phyloP scores from a whole-genome alignment of 2,888 invertebrate genomes.

The Dioctria linearis region DNA sequence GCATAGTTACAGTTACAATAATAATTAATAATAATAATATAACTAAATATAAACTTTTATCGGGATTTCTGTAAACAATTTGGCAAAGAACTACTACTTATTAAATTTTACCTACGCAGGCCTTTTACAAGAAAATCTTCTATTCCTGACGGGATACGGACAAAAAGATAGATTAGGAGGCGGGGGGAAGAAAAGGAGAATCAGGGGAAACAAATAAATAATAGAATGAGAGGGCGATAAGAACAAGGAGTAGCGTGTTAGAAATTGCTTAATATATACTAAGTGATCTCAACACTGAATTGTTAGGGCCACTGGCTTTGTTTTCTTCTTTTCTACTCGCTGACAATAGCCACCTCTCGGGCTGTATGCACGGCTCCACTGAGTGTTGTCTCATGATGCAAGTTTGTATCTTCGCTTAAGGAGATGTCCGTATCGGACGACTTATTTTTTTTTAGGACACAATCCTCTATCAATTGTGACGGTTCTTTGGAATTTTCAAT shows the following conservation, averaged over 20 bases:
- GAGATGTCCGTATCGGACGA: slow-evolving; percentile 50
- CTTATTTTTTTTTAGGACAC: slow-evolving; percentile 56
- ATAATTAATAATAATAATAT: slow-evolving; percentile 1
- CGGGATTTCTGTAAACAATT: slow-evolving; percentile 14
- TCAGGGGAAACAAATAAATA: slow-evolving; percentile 30
- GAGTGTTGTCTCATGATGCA: slow-evolving; percentile 56
- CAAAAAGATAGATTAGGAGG: not conserved
- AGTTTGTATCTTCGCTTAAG: slow-evolving; percentile 52
- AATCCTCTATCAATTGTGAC: slow-evolving; percentile 57
- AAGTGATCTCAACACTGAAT: slow-evolving; percentile 19
- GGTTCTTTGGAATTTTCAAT: slow-evolving; percentile 53
- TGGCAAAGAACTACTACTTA: slow-evolving; percentile 29
- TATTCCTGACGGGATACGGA: not conserved
- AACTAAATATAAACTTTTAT: slow-evolving; percentile 21
- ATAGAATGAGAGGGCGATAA: slow-evolving; percentile 2
- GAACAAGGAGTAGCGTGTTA: not conserved
- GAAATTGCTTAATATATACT: slow-evolving; percentile 30
- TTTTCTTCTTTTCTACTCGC: slow-evolving; percentile 65
- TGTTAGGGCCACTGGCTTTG: not conserved
- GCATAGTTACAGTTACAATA: not conserved
- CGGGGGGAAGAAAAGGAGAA: slow-evolving; percentile 3
- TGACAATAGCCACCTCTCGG: slow-evolving; percentile 69
- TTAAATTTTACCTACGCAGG: slow-evolving; percentile 12
- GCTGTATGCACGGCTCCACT: slow-evolving; percentile 56
- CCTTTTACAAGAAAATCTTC: slow-evolving; percentile 16